Conservation (phyloP, 2,113 vertebrate genomes). For the Ciconia boyciana region DNA sequence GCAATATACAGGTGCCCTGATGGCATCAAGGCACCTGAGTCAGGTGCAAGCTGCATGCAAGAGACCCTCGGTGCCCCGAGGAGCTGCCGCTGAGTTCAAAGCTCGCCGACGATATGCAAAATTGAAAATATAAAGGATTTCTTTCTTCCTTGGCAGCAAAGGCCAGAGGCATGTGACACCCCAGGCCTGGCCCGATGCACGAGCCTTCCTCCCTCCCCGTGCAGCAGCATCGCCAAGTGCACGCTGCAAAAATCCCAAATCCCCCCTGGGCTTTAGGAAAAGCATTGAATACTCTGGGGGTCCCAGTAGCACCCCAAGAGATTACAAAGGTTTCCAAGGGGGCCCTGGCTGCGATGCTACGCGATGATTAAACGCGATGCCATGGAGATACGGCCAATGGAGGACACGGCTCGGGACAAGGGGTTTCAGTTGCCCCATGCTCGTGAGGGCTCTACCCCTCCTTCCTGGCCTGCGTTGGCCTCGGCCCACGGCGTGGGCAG, state of each 20-base stretch:
- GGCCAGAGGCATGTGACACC: rapidly evolving
- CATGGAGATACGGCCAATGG: rapidly evolving
- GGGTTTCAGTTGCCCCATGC: no score
- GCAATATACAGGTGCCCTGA: background rate
- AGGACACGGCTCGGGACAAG: no score
- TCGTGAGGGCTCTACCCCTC: background rate
- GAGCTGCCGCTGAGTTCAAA: background rate
- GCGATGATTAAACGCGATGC: background rate
- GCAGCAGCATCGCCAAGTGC: background rate
- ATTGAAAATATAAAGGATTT: background rate
- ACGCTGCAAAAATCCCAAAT: background rate
- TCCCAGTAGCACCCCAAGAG: rapidly evolving
- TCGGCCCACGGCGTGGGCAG: background rate
- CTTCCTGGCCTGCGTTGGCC: background rate
- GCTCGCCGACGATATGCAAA: rapidly evolving
- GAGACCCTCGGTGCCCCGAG: rapidly evolving
- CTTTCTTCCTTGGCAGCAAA: background rate
- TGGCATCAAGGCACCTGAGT: no score
- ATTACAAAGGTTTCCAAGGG: background rate
- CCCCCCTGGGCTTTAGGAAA: background rate
- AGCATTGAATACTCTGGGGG: background rate
- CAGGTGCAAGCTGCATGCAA: no score
- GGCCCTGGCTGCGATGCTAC: background rate
- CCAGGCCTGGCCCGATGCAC: rapidly evolving
- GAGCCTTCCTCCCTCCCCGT: background rate